Evolutionary conservation across 2,113 vertebrate genomes (phyloP), one percentile per base, ranked within the genome.

Genomic region (Eublepharis macularius): DNA sequence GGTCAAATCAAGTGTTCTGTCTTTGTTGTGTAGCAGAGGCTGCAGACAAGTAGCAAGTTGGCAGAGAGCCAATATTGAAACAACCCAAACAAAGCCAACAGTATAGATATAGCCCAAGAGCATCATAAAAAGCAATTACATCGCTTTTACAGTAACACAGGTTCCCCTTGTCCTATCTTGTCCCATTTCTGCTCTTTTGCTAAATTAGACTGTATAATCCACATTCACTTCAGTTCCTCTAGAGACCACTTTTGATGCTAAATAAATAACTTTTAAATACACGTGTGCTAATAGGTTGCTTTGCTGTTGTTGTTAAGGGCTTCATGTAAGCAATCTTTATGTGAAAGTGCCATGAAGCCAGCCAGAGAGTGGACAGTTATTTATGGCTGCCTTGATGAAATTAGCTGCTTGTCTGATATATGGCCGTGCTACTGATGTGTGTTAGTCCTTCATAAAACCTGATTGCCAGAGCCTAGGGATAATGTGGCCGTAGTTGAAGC

Each of bases 251-350:
- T 60, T 29, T 47, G 54, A 81, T 72, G 43, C 63, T 6, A 24
- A 68, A 73, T 86, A 84, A 89, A 60, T 86, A 84, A 36, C 43
- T 83, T 32, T 11, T 80, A 81, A 76, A 76, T 60, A 32, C 70
- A 70, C 49, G n/a, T 47, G 2, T 34, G 11, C 45, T 80, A 41
- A 36, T 26, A 34, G 74, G 29, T 49, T 45, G 32, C 45, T 80
- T 77, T 54, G 74, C 91, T 81, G 68, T 89, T 81, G 68, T 91
- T 81, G 57, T 89, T 86, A 70, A 41, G 80, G 86, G 82, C 16
- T n/a, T 79, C 74, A 80, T n/a, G 43, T 10, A 29, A 75, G 47
- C 39, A 54, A 82, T 82, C 32, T 11, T 6, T 87, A 70, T 65
- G 70, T 4, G 45, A 51, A 0, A 36, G 57, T 12, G 29, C 69